Conservation (phyloP, 2,797 vertebrate genomes). For the Petrocephalus sullivani region DNA sequence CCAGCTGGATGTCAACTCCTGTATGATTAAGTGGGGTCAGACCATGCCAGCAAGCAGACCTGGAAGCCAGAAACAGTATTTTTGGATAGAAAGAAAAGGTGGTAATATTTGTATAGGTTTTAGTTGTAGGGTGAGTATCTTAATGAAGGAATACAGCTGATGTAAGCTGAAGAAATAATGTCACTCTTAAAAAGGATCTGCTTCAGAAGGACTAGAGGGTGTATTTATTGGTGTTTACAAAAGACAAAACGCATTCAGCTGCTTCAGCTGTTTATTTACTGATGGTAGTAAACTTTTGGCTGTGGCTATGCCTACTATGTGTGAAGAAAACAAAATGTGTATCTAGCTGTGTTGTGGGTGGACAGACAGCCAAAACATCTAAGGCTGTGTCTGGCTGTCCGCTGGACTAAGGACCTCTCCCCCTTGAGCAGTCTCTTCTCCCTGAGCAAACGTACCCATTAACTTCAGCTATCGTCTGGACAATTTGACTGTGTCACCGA, state of each 20-base stretch:
- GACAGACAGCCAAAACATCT: background rate
- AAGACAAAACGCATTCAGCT: background rate
- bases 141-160: background rate
- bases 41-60: background rate
- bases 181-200: background rate
- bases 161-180: conserved; percentile 2
- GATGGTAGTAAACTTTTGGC: background rate
- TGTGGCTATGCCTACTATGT: background rate
- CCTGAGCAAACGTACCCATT: conserved; percentile 69
- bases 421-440: conserved; percentile 58
- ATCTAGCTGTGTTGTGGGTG: background rate
- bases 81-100: background rate
- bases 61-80: background rate
- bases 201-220: background rate
- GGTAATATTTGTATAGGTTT: background rate
- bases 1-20: background rate
- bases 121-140: background rate
- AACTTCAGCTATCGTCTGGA: conserved; percentile 59
- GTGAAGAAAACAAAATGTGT: background rate
- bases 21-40: background rate
- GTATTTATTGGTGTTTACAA: background rate
- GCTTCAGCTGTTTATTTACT: background rate
- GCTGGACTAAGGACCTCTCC: conserved; percentile 49
- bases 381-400: conserved; percentile 36
- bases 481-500: conserved; percentile 62